Evolutionary conservation across 2,797 vertebrate genomes (phyloP).

Genomic region (Bovichtus variegatus): DNA sequence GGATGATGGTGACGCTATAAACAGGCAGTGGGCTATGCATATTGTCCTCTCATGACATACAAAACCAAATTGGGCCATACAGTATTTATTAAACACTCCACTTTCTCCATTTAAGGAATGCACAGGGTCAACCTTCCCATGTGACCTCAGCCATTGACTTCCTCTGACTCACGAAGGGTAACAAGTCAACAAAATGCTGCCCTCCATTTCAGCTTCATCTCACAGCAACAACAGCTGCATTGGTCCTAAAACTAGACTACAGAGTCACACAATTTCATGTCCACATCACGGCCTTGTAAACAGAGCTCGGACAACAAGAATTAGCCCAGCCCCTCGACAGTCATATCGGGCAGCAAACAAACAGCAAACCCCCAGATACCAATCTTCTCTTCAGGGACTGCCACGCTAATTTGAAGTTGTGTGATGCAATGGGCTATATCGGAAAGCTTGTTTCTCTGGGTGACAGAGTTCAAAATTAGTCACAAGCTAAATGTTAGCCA

Average conservation of each 20-base stretch:
- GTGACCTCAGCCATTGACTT: conserved; percentile 53
- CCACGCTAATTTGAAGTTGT: conserved; percentile 53
- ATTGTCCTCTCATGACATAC: background rate
- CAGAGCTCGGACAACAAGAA: conserved; percentile 61
- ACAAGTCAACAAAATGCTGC: conserved; percentile 54
- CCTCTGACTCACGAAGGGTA: conserved; percentile 47
- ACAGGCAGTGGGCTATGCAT: background rate
- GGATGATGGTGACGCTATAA: background rate
- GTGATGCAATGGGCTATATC: conserved; percentile 91
- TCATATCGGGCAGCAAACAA: conserved; percentile 54
- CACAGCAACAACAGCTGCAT: conserved; percentile 77
- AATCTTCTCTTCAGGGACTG: conserved; percentile 75
- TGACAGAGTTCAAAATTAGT: conserved; percentile 48
- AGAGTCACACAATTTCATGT: conserved; percentile 38
- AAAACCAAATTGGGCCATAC: background rate
- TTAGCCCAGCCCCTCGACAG: conserved; percentile 22
- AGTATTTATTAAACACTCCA: conserved; percentile 4
- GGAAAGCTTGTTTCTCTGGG: conserved; percentile 62
- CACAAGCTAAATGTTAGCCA: conserved; percentile 38
- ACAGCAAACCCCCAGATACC: conserved; percentile 36
- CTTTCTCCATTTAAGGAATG: conserved; percentile 31
- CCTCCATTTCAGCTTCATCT: conserved; percentile 39
- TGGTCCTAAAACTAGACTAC: conserved; percentile 59
- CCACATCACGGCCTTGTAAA: conserved; percentile 61
- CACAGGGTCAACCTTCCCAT: conserved; percentile 27